Percentiles rank a stretch among this genome's conserved stretches.
Evolutionary conservation across 2,888 invertebrate genomes (phyloP).

Genomic region (Netelia melanura): DNA sequence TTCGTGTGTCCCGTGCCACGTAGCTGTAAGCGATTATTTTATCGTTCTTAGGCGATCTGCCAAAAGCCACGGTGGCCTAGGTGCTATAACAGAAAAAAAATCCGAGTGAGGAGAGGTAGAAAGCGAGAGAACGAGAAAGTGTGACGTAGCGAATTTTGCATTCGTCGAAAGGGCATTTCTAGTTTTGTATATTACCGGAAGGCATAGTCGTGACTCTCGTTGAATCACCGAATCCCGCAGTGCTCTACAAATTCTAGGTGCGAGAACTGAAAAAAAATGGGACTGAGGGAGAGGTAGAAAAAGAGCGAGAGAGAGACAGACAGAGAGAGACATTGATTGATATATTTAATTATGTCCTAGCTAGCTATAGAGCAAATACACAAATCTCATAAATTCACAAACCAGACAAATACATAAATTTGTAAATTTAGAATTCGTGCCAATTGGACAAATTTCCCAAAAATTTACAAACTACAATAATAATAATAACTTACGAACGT

Average conservation of each 20-base stretch:
- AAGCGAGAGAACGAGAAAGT: constrained; percentile 14
- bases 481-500: no score
- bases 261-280: no score
- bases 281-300: no score
- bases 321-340: no score
- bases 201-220: constrained; percentile 30
- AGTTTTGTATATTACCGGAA: constrained; percentile 53
- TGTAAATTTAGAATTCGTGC: no score
- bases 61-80: constrained; percentile 71
- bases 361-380: no score
- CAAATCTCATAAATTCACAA: no score
- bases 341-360: no score
- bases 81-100: constrained; percentile 33
- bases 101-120: constrained; percentile 15
- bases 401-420: no score
- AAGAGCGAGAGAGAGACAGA: no score
- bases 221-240: constrained; percentile 66
- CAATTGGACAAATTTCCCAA: no score
- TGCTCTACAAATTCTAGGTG: not conserved
- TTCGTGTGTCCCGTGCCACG: constrained; percentile 66
- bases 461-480: no score
- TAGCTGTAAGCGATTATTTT: constrained; percentile 83
- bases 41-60: constrained; percentile 81
- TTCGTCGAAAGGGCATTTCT: constrained; percentile 72
- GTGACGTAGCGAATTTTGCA: constrained; percentile 56